Percentiles rank a stretch among this genome's conserved stretches.
Conservation (phyloP, 2,113 vertebrate species). For the Mastomys natalensis region DNA sequence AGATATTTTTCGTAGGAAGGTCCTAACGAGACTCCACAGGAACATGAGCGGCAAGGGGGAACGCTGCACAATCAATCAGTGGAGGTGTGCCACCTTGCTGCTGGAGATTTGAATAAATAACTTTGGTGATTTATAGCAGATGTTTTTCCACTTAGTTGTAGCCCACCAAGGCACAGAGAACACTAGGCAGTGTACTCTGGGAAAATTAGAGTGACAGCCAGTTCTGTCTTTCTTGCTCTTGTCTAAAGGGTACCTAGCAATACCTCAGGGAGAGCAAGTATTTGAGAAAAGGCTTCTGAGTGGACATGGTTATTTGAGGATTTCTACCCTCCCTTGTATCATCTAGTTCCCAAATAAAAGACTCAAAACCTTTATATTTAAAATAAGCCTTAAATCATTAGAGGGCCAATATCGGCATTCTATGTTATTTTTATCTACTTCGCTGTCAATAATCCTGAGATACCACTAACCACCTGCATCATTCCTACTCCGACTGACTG, state of each 20-base stretch:
- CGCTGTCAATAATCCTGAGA: no score
- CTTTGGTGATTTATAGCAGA: constrained; percentile 61
- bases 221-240: background rate
- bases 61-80: constrained; percentile 70
- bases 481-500: no score
- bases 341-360: no score
- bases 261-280: background rate
- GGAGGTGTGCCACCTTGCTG: constrained; percentile 62
- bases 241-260: background rate
- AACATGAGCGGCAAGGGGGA: constrained; percentile 39
- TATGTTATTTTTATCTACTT: no score
- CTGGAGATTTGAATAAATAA: constrained; percentile 56
- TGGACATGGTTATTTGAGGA: background rate
- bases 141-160: constrained; percentile 56
- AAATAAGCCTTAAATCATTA: no score
- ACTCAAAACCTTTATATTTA: no score
- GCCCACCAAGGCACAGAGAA: constrained; percentile 55
- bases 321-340: no score
- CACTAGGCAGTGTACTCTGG: background rate
- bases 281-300: background rate
- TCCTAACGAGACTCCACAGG: constrained; percentile 71
- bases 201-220: background rate
- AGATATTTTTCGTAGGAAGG: constrained; percentile 65
- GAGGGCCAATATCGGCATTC: no score
- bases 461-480: no score